These are phyloP conservation scores for Gambusia yucatana DNA, from an alignment of 2,797 vertebrate species.

Conservation along the genomic window DNA sequence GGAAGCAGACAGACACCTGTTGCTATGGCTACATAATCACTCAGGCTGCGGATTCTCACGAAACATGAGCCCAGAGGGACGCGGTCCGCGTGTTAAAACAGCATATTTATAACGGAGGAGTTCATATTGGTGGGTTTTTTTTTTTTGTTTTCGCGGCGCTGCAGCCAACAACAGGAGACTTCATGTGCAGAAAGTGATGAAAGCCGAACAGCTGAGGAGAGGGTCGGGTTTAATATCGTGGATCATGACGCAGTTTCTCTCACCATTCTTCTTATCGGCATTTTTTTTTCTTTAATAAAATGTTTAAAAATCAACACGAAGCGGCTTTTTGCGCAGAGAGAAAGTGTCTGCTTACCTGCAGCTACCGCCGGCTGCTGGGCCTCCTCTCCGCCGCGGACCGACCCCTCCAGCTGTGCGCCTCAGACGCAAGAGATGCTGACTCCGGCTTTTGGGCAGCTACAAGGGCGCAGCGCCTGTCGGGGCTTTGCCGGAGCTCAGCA, in stretches of 20 bases:
- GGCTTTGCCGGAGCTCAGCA: slow-evolving; percentile 77
- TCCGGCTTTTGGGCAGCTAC: slow-evolving; percentile 70
- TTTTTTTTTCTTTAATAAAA: not conserved
- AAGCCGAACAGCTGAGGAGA: not conserved
- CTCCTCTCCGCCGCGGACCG: slow-evolving; percentile 20
- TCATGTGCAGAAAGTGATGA: not conserved
- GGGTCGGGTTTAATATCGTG: not conserved
- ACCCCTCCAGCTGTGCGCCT: slow-evolving; percentile 73
- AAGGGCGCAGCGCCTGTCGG: slow-evolving; percentile 81
- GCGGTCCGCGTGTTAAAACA: not conserved
- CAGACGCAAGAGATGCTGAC: slow-evolving; percentile 73
- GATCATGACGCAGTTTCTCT: not conserved
- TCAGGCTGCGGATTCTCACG: slow-evolving; percentile 46
- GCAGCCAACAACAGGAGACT: not conserved
- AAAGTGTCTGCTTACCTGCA: slow-evolving; percentile 48
- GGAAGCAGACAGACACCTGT: slow-evolving; percentile 77
- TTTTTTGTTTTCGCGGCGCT: not conserved
- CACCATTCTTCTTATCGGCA: not conserved
- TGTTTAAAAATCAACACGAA: not conserved
- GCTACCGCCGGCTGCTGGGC: slow-evolving; percentile 25
- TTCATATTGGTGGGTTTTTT: not conserved
- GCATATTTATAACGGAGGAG: not conserved
- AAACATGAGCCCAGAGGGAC: slow-evolving; percentile 26
- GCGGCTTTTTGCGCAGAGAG: not conserved
- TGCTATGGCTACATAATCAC: slow-evolving; percentile 82